Evolutionary conservation across 2,797 vertebrate species (phyloP).

Genomic region (Antrozous pallidus): DNA sequence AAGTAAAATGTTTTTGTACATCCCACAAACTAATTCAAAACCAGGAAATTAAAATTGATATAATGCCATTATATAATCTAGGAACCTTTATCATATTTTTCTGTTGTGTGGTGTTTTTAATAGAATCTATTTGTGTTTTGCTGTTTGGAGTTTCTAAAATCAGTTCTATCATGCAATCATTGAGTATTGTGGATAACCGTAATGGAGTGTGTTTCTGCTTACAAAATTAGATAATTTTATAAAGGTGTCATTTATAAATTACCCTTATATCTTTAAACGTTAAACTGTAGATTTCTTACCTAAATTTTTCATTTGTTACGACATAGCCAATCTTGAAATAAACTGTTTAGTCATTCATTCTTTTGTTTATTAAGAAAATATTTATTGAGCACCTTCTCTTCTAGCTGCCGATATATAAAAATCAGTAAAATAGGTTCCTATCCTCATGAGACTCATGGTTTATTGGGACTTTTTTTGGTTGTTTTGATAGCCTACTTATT

Average conservation of each 20-base stretch:
- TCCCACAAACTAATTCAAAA: not conserved
- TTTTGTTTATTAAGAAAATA: not conserved
- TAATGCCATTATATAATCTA: not conserved
- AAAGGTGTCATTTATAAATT: not conserved
- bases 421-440: not conserved
- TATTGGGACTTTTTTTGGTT: not conserved
- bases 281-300: not conserved
- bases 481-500: not conserved
- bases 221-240: not conserved
- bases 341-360: not conserved
- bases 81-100: not conserved
- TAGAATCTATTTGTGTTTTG: not conserved
- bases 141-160: not conserved
- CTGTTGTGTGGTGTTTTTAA: not conserved
- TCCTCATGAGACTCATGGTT: not conserved
- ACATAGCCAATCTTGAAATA: not conserved
- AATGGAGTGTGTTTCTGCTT: not conserved
- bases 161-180: not conserved
- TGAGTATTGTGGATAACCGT: not conserved
- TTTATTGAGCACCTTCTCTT: not conserved
- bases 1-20: not conserved
- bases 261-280: not conserved
- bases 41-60: not conserved
- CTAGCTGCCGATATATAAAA: not conserved
- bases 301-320: constrained; percentile 15